phyloP scores from a whole-genome alignment of 2,888 invertebrate genomes.

The Noctuana brunneofusca region DNA sequence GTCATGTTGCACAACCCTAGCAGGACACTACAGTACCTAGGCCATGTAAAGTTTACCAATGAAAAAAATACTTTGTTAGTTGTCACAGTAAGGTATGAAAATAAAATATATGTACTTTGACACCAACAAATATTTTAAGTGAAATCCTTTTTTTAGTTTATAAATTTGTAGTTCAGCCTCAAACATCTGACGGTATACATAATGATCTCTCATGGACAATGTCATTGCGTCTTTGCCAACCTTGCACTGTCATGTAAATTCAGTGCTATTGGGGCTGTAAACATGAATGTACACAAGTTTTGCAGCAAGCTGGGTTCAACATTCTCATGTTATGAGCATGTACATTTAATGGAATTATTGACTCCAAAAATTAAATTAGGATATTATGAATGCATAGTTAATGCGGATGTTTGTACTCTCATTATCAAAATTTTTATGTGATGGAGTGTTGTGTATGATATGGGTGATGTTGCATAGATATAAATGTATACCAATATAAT shows the following conservation, averaged over 20 bases:
- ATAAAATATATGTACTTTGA: slow-evolving; percentile 37
- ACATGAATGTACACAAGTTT: background rate
- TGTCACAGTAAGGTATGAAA: slow-evolving; percentile 34
- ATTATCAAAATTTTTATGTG: slow-evolving; percentile 64
- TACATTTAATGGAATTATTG: slow-evolving; percentile 65
- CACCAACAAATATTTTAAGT: slow-evolving; percentile 16
- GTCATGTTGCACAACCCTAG: slow-evolving; percentile 72
- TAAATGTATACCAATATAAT: slow-evolving; percentile 70
- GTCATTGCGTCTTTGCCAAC: slow-evolving; percentile 19
- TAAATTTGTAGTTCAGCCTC: slow-evolving; percentile 41
- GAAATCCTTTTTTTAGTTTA: slow-evolving; percentile 17
- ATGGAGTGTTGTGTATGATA: slow-evolving; percentile 56
- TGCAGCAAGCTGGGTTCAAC: slow-evolving; percentile 60
- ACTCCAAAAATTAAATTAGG: slow-evolving; percentile 75
- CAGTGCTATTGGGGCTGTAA: background rate
- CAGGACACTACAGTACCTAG: slow-evolving; percentile 52
- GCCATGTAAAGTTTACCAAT: slow-evolving; percentile 46
- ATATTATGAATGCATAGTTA: slow-evolving; percentile 66
- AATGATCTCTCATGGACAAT: slow-evolving; percentile 41
- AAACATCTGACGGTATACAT: slow-evolving; percentile 40
- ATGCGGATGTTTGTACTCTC: slow-evolving; percentile 67
- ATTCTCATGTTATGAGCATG: slow-evolving; percentile 62
- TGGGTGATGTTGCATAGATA: slow-evolving; percentile 46
- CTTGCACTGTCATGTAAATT: background rate
- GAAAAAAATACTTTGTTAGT: slow-evolving; percentile 39